phyloP scores from a whole-genome alignment of 2,113 vertebrate genomes.

The Xenopus borealis region DNA sequence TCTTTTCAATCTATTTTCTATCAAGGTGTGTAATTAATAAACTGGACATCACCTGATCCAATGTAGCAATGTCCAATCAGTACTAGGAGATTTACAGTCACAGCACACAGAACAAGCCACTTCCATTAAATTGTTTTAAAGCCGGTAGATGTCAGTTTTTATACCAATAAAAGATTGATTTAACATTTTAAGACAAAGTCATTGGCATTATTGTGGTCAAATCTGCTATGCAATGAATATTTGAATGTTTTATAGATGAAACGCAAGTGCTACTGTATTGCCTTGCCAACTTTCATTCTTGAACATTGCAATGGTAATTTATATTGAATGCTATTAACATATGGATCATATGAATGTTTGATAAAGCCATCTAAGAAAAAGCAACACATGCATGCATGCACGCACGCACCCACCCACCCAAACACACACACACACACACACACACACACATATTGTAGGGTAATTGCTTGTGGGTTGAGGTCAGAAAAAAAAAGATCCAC shows the following conservation, averaged over 20 bases:
- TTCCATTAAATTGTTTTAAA: constrained; percentile 40
- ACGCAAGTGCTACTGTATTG: neutral
- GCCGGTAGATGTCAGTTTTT: constrained; percentile 36
- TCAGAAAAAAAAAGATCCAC: too few relatives aligned
- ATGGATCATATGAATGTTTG: constrained; percentile 4
- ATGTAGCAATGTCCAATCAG: constrained; percentile 28
- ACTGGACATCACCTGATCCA: constrained; percentile 21
- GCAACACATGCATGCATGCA: too few relatives aligned
- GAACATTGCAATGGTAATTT: neutral
- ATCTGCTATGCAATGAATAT: neutral
- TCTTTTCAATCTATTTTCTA: constrained; percentile 35
- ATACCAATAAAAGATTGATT: constrained; percentile 39
- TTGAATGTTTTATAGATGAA: constrained; percentile 25
- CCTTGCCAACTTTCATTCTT: constrained; percentile 12
- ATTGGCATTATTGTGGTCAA: constrained; percentile 19
- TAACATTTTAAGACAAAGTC: constrained; percentile 24
- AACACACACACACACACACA: too few relatives aligned
- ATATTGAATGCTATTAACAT: neutral
- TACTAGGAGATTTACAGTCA: constrained; percentile 29
- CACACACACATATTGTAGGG: too few relatives aligned
- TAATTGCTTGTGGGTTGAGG: too few relatives aligned
- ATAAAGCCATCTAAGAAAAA: neutral
- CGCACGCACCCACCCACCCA: too few relatives aligned
- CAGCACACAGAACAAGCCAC: constrained; percentile 24
- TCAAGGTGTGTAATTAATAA: constrained; percentile 32